These are phyloP conservation scores for Euglossa dilemma DNA, from an alignment of 1,140 invertebrate genomes.

Conservation along the genomic window DNA sequence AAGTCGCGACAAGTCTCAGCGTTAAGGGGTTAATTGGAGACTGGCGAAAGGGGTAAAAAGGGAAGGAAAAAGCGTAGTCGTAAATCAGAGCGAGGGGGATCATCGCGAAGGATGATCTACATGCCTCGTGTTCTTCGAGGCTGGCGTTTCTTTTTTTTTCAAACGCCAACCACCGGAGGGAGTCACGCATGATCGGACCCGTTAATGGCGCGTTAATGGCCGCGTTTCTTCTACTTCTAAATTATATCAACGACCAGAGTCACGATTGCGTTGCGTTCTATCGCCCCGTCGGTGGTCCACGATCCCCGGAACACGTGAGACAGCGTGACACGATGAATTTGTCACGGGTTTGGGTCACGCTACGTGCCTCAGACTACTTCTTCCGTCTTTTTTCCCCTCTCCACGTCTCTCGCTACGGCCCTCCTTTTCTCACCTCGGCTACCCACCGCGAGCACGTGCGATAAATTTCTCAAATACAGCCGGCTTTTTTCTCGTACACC, in stretches of 20 bases:
- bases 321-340: slow-evolving; percentile 79
- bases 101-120: neutral
- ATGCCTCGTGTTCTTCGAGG: neutral
- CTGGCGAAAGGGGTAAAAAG: neutral
- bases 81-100: neutral
- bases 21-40: neutral
- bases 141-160: slow-evolving; percentile 63
- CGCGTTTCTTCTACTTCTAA: slow-evolving; percentile 79
- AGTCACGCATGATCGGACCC: slow-evolving; percentile 77
- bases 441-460: slow-evolving; percentile 44
- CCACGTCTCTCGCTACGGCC: neutral
- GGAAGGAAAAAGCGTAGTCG: neutral
- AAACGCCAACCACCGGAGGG: slow-evolving; percentile 52
- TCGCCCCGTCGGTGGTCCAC: slow-evolving; percentile 61
- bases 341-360: slow-evolving; percentile 77
- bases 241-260: slow-evolving; percentile 73
- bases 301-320: slow-evolving; percentile 72
- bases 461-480: slow-evolving; percentile 67
- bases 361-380: slow-evolving; percentile 57
- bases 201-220: slow-evolving; percentile 79
- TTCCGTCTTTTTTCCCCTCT: slow-evolving; percentile 4
- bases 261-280: slow-evolving; percentile 68
- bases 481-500: neutral
- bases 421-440: slow-evolving; percentile 35
- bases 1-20: neutral